Base-by-base conservation (phyloP, 2,797 vertebrate genomes). In the Sorex maritimensis region DNA sequence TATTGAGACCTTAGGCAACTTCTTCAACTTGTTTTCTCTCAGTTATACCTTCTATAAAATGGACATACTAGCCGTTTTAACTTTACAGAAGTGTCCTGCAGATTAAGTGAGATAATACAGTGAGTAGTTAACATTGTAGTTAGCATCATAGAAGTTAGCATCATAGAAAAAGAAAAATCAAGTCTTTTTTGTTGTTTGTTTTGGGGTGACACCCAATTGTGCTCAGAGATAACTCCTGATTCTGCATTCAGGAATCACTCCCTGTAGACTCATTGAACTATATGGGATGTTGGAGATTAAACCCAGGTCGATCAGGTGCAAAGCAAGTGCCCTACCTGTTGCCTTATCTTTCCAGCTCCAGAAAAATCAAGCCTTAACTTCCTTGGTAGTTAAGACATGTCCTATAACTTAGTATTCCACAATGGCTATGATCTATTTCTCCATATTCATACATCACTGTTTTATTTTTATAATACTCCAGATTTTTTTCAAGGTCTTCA, bases 1-100 rank as follows among this genome's bases (percentile, higher is more conserved):
- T 65, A 4, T 69, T 82, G 80, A 93, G 44, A 78, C 9, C n/a
- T 86, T 12, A 28, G 23, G 24, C n/a, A 88, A 94, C 21, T 83
- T 73, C 0, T 5, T 72, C 74, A 68, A 78, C 46, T 26, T 38
- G 52, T 38, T 86, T 49, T 67, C 19, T 28, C n/a, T 80, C 17
- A 3, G n/a, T 75, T 46, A 65, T 11, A 6, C 19, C 2, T 4
- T 73, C 30, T 72, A 0, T 83, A 73, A 88, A 82, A 55, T 79
- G 44, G 73, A 41, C 34, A 52, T 82, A 13, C 26, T 79, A 67
- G 46, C 9, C 75, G 2, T 63, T 63, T 24, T 38, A 63, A 34
- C 30, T 15, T 93, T 58, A 3, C 26, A 58, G 41, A 6, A 4
- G 5, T 15, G 4, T 38, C 41, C 46, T 30, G 23, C 78, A 44